These are phyloP conservation scores for Myathropa florea DNA, from an alignment of 2,888 invertebrate species.

Conservation along the genomic window DNA sequence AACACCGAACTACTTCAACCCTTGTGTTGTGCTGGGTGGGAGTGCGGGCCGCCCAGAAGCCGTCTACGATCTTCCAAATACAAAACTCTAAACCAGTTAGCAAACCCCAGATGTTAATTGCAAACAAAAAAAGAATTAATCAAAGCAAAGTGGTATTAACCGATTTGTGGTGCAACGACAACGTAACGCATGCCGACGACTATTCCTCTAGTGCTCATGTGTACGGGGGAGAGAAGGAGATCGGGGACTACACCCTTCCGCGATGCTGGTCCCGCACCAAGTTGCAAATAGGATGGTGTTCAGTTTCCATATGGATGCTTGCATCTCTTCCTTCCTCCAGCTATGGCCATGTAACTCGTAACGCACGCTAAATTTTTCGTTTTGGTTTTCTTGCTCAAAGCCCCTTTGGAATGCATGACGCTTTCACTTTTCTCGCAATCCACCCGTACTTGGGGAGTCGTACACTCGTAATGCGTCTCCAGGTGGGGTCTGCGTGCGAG, in stretches of 20 bases:
- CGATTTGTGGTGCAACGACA: slow-evolving; percentile 8
- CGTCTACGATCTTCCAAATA: slow-evolving; percentile 56
- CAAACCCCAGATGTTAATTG: slow-evolving; percentile 69
- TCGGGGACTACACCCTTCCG: neutral
- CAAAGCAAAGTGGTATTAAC: slow-evolving; percentile 24
- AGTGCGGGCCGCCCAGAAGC: slow-evolving; percentile 5
- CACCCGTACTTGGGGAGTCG: neutral
- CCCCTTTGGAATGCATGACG: slow-evolving; percentile 21
- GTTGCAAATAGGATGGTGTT: too few relatives aligned
- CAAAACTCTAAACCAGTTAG: slow-evolving; percentile 62
- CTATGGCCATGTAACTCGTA: neutral
- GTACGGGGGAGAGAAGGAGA: too few relatives aligned
- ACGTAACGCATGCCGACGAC: neutral
- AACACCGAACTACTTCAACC: slow-evolving; percentile 30
- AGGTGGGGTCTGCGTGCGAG: neutral
- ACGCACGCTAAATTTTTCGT: neutral
- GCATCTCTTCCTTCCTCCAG: slow-evolving; percentile 11
- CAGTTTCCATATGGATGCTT: slow-evolving; percentile 19
- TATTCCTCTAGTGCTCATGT: neutral
- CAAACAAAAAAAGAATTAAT: slow-evolving; percentile 20
- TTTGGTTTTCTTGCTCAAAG: slow-evolving; percentile 6
- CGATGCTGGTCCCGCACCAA: too few relatives aligned
- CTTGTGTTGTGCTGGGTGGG: neutral
- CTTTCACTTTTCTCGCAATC: slow-evolving; percentile 52
- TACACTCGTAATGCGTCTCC: neutral